phyloP scores from a whole-genome alignment of 1,140 invertebrate genomes.

The Conus ventricosus region DNA sequence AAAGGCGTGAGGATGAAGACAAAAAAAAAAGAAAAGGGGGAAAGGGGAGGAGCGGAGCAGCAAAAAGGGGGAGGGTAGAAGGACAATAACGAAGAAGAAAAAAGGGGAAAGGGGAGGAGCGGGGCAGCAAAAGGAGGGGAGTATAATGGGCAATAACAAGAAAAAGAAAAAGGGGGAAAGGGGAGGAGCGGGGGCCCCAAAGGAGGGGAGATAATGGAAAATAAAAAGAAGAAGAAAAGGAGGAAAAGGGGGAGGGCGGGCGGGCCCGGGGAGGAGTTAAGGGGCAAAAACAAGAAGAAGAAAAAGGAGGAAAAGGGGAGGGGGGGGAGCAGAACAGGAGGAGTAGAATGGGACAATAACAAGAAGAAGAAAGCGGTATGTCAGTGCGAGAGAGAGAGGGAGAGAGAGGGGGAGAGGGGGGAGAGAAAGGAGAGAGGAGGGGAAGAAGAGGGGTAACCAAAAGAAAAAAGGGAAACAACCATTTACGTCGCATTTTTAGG shows the following conservation, averaged over 20 bases:
- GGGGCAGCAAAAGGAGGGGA: conserved; percentile 26
- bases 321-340: background rate
- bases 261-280: background rate
- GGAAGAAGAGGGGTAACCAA: no score
- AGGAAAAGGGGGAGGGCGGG: conserved; percentile 11
- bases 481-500: no score
- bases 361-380: no score
- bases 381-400: no score
- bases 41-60: conserved; percentile 26
- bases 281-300: background rate
- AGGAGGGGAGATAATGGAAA: conserved; percentile 10
- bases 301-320: background rate
- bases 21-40: conserved; percentile 18
- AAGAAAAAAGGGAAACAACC: no score
- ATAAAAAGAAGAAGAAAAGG: conserved; percentile 4
- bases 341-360: background rate
- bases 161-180: background rate
- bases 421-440: no score
- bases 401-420: no score
- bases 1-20: conserved; percentile 22
- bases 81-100: no score
- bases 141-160: background rate
- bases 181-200: conserved; percentile 20
- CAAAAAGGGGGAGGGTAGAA: background rate
- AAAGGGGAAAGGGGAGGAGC: no score